Conservation (phyloP, 2,113 vertebrate species). For the Cyanoliseus patagonus region DNA sequence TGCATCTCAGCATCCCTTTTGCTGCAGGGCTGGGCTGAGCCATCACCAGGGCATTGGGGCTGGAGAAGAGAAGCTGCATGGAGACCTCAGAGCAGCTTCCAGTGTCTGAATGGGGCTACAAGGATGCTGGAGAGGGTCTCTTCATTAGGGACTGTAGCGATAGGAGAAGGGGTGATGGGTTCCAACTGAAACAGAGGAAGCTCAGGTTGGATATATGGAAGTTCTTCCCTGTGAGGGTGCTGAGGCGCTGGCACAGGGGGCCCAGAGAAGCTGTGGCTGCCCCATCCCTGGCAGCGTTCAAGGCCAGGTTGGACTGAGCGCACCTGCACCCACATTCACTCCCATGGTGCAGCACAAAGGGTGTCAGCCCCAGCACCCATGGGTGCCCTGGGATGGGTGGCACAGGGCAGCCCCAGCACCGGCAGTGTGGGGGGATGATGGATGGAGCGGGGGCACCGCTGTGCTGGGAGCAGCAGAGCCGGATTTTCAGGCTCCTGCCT, state of each 20-base stretch:
- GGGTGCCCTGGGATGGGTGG: neutral
- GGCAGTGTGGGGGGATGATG: accelerated
- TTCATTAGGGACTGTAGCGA: accelerated
- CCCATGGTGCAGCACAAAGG: accelerated
- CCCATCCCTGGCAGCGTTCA: neutral
- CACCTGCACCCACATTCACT: neutral
- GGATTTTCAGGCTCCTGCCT: slow-evolving; percentile 32
- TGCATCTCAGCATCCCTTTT: neutral
- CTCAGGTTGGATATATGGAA: too few relatives aligned
- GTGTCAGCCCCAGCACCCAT: neutral
- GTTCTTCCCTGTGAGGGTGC: too few relatives aligned
- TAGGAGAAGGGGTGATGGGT: neutral
- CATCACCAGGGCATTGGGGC: neutral
- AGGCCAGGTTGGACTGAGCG: neutral
- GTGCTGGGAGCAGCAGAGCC: neutral
- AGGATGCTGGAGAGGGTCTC: neutral
- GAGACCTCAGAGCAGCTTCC: neutral
- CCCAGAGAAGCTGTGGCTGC: too few relatives aligned
- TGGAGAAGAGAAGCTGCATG: neutral
- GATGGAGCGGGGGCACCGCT: accelerated
- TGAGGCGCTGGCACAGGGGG: too few relatives aligned
- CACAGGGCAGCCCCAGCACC: neutral
- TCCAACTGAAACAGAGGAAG: neutral
- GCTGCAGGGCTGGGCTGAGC: neutral
- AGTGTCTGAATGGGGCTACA: neutral